These are phyloP conservation scores for Rhea pennata DNA, from an alignment of 2,113 vertebrate species.

Conservation along the genomic window DNA sequence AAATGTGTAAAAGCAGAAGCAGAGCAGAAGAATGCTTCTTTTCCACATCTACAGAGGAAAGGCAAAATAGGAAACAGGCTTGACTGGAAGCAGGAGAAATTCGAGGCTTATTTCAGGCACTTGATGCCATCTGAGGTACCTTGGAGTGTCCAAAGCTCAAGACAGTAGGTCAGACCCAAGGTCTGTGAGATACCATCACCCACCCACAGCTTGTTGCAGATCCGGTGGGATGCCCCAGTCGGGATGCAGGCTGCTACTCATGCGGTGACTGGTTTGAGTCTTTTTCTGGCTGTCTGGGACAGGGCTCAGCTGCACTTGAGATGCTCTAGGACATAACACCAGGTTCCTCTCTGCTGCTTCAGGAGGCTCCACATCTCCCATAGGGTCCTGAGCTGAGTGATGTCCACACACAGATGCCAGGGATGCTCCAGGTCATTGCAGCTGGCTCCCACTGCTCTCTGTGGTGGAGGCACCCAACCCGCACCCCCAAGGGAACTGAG, in stretches of 20 bases:
- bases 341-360: background rate
- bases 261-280: background rate
- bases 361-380: background rate
- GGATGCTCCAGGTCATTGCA: background rate
- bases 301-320: background rate
- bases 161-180: background rate
- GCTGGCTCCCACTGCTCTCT: too few relatives aligned
- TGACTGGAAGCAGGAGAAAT: background rate
- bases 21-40: background rate
- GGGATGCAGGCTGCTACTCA: background rate
- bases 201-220: background rate
- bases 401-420: background rate
- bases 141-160: background rate
- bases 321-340: background rate
- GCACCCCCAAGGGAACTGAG: too few relatives aligned
- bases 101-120: background rate
- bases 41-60: background rate
- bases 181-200: background rate
- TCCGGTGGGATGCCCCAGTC: background rate
- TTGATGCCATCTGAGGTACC: background rate
- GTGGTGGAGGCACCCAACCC: too few relatives aligned
- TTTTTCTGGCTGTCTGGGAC: background rate
- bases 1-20: background rate
- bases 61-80: background rate
- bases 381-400: background rate